phyloP scores from a whole-genome alignment of 2,113 vertebrate species.

The Salvelinus namaycush region DNA sequence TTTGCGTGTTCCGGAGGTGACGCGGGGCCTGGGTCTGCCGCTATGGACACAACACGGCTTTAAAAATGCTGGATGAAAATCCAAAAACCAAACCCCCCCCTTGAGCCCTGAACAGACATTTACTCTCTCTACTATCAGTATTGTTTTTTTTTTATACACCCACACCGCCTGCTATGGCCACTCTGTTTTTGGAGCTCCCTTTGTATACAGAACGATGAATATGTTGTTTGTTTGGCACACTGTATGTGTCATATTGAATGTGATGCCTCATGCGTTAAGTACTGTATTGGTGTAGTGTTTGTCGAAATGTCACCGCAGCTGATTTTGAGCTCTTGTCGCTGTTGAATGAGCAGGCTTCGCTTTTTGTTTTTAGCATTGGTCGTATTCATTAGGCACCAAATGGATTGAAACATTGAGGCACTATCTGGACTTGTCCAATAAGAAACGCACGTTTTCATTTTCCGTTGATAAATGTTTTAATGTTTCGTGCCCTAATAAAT shows the following conservation, averaged over 20 bases:
- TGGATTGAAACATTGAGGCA: no score
- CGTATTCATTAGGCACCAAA: neutral
- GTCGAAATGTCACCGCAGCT: conserved; percentile 21
- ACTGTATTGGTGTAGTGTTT: conserved; percentile 60
- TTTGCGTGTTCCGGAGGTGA: conserved; percentile 39
- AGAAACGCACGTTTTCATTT: no score
- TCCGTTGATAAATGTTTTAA: no score
- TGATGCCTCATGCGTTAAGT: conserved; percentile 55
- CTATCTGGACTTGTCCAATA: no score
- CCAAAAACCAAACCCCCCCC: conserved; percentile 46
- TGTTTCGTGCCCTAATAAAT: no score
- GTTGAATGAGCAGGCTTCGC: conserved; percentile 53
- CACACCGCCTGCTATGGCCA: conserved; percentile 33
- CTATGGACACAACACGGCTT: conserved; percentile 54
- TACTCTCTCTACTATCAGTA: conserved; percentile 59
- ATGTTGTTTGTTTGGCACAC: conserved; percentile 16
- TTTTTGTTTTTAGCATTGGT: conserved; percentile 46
- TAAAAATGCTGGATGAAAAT: conserved; percentile 65
- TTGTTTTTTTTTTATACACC: conserved; percentile 50
- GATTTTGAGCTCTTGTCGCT: conserved; percentile 32
- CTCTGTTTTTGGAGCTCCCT: conserved; percentile 33
- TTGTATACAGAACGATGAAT: conserved; percentile 39
- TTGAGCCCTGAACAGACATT: conserved; percentile 59
- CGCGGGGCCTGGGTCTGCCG: conserved; percentile 35
- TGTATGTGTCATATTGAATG: conserved; percentile 38